Evolutionary conservation across 2,113 vertebrate genomes (phyloP), one percentile per base, ranked within the genome.

Genomic region (Muntiacus muntjak): DNA sequence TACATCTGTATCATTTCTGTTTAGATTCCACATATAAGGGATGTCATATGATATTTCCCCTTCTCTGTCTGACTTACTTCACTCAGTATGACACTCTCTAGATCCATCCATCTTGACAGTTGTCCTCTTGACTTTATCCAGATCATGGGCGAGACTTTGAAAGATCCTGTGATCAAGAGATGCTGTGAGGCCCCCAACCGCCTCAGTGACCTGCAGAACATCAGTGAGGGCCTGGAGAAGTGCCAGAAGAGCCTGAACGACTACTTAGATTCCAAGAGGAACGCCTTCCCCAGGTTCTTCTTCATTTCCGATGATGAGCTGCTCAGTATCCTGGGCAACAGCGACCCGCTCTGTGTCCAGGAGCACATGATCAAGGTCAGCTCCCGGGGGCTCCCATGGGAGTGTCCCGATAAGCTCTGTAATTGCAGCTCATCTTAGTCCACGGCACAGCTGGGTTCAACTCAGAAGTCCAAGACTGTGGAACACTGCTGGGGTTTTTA

Each of bases 221-320:
- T 99, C 86, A 99, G 99, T 0, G 98, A 99, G 0, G 99, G 99
- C 54, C 98, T 99, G 40, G 99, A 99, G 98, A 99, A 98, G 74
- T 99, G 99, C 98, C 99, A 99, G 99, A 99, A 99, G 98, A 99
- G 99, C 97, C 98, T 99, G 17, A 99, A 99, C 7, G 99, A 99
- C 97, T 99, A 99, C 98, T 98, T 99, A 97, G 99, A 99, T 95
- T 99, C 99, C 58, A 99, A 99, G 89, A 96, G 99, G 50, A 99
- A 99, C 0, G 99, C 99, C 40, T 99, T 99, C 97, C 99, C 99
- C 0, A 98, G 99, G 8, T 99, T 99, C 98, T 99, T 99, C 98
- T 99, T 99, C 98, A 99, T 99, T 92, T 99, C 99, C 0, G 99
- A 99, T 5, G 99, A 99, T 0, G 99, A 99, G 96, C 98, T 99